Conservation (phyloP, 1,140 invertebrate species). For the Meloidogyne hapla region DNA sequence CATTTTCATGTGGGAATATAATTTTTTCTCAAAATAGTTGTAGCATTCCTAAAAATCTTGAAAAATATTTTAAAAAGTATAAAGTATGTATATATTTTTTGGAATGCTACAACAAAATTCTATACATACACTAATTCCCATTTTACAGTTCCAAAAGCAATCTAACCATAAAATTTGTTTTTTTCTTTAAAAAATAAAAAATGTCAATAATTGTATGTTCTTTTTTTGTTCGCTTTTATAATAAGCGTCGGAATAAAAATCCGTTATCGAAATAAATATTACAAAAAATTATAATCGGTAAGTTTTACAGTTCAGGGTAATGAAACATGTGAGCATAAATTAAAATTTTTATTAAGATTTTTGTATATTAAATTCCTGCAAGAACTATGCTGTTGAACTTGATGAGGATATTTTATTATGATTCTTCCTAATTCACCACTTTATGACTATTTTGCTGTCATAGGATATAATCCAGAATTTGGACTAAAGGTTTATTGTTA, state of each 20-base stretch:
- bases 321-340: too few relatives aligned
- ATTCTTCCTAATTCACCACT: conserved; percentile 65
- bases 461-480: conserved; percentile 71
- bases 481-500: conserved; percentile 24
- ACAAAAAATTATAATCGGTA: too few relatives aligned
- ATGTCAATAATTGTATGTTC: background rate
- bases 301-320: background rate
- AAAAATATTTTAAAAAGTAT: background rate
- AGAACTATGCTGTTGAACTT: background rate
- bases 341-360: background rate
- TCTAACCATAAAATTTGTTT: background rate
- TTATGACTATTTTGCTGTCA: conserved; percentile 95
- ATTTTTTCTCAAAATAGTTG: background rate
- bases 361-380: background rate
- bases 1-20: background rate
- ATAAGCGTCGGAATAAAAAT: background rate
- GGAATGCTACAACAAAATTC: background rate
- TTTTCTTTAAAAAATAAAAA: too few relatives aligned
- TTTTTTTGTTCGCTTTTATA: background rate
- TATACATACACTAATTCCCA: background rate
- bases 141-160: background rate
- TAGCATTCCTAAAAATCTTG: background rate
- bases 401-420: background rate
- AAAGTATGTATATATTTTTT: too few relatives aligned
- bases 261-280: background rate